phyloP scores from a whole-genome alignment of 2,888 invertebrate species.

The Pristionchus mayeri region DNA sequence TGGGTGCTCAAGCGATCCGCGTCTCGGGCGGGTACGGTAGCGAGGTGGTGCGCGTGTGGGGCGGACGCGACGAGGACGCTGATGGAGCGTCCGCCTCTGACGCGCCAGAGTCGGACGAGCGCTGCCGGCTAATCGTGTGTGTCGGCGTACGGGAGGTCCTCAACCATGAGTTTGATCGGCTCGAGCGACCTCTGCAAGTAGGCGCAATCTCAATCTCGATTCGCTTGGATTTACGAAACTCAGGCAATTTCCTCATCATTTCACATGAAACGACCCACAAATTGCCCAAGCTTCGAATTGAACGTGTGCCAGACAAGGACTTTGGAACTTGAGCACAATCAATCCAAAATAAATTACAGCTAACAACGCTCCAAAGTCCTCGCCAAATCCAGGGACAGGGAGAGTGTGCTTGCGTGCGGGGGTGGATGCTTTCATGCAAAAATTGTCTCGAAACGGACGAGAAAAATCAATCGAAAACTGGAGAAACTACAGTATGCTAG shows the following conservation, averaged over 20 bases:
- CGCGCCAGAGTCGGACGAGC: background rate
- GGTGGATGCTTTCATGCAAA: background rate
- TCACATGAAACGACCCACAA: no score
- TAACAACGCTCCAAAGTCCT: no score
- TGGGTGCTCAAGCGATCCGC: background rate
- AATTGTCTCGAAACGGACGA: background rate
- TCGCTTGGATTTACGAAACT: no score
- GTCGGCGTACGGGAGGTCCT: conserved; percentile 73
- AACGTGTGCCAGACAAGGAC: no score
- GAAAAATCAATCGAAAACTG: conserved; percentile 3
- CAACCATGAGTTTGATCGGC: conserved; percentile 71
- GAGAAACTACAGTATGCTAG: background rate
- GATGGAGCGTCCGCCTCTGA: background rate
- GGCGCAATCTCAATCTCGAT: no score
- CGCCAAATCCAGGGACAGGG: background rate
- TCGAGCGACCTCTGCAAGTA: conserved; percentile 67
- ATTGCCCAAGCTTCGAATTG: no score
- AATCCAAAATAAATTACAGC: no score
- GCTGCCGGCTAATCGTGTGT: conserved; percentile 34
- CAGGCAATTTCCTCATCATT: no score
- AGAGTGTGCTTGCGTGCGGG: background rate
- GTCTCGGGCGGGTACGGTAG: conserved; percentile 15
- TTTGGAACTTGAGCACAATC: no score
- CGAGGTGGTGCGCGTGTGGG: conserved; percentile 25
- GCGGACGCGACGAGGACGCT: background rate